A percentile compares a stretch with the other conserved stretches of the same genome.
Conservation (phyloP, 2,113 vertebrate genomes). For the Nettapus auritus region DNA sequence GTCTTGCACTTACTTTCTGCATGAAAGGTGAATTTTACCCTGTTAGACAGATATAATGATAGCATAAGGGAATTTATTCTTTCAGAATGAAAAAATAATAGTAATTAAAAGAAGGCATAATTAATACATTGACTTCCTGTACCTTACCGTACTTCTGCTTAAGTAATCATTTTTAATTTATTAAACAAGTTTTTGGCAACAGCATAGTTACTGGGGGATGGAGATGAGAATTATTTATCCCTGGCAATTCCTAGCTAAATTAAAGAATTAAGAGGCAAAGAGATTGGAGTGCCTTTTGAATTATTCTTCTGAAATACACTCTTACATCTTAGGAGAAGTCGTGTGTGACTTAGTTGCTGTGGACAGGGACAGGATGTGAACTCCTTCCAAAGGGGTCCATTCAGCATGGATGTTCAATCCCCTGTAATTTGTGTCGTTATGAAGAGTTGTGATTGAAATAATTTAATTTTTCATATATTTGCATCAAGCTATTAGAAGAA, state of each 20-base stretch:
- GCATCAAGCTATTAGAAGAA: background rate
- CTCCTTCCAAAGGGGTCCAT: background rate
- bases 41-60: background rate
- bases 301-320: background rate
- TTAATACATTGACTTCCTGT: background rate
- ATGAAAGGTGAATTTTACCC: background rate
- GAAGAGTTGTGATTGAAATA: background rate
- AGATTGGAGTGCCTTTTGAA: slow-evolving; percentile 31
- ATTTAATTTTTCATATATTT: background rate
- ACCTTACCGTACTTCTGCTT: background rate
- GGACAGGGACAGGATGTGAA: background rate
- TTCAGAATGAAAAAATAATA: background rate
- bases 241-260: background rate
- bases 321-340: slow-evolving; percentile 23
- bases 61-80: background rate
- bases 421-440: background rate
- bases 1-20: background rate
- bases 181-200: background rate
- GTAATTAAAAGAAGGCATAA: background rate
- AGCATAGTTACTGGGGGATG: background rate
- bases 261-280: slow-evolving; percentile 16
- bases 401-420: background rate
- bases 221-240: background rate
- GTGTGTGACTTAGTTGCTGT: background rate
- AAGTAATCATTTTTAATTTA: background rate